Base-by-base conservation (phyloP, 2,888 invertebrate genomes). In the Gastracanthus pulcherrimus region DNA sequence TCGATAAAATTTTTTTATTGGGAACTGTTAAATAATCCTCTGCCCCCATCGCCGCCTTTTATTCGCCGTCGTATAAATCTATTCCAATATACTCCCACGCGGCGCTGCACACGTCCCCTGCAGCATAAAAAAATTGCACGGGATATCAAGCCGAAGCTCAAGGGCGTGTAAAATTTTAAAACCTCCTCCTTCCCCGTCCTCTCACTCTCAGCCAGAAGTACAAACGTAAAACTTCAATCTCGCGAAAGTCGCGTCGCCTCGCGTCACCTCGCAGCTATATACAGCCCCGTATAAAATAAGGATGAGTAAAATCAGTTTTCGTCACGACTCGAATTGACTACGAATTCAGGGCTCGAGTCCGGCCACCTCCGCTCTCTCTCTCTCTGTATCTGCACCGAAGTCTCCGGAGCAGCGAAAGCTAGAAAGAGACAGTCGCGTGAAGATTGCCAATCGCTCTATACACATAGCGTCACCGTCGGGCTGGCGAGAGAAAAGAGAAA, bases 361-460 rank as follows among this genome's bases (percentile, higher is more conserved):
- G n/a, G n/a, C 34, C 41, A 3, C 29, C 48, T 19, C 2, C 41
- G 60, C n/a, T 7, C 23, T 3, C 4, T n/a, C n/a, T n/a, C n/a
- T n/a, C n/a, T n/a, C n/a, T n/a, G n/a, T 1, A 1, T 5, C 60
- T 29, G 60, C 26, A 29, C 13, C 58, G 58, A 58, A 23, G 9
- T 9, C 1, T 7, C 34, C 34, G 58, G 7, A 13, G 26, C 13
- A 58, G 26, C 13, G 60, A 19, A 45, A n/a, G 26, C 29, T 26
- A 38, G 51, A 55, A 26, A 31, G 36, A 34, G 34, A 36, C 34
- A 36, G 36, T 34, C 34, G 62, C 26, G 38, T 41, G 55, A 41
- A 81, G 71, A 81, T 76, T 76, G 76, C 55, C 71, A 81, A 81
- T 81, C 51, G 81, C 26, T 58, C 60, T 26, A 60, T 60, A 67